Evolutionary conservation across 2,113 vertebrate species (phyloP).

Genomic region (Echinops telfairi): DNA sequence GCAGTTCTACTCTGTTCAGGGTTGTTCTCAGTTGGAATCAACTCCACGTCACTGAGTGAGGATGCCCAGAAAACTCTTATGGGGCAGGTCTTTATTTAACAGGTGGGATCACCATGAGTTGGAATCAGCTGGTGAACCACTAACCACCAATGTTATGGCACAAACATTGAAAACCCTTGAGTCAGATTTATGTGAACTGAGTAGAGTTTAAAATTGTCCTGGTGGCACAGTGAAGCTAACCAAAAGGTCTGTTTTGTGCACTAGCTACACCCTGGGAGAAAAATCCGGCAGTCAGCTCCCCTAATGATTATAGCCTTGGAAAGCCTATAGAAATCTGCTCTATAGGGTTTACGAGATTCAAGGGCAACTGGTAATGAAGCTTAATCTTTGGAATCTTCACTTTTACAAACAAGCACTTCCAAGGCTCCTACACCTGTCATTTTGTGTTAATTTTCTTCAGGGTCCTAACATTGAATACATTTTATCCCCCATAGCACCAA

Average conservation of each 20-base stretch:
- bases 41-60: too few relatives aligned
- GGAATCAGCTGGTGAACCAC: too few relatives aligned
- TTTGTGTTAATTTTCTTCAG: constrained; percentile 19
- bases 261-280: neutral
- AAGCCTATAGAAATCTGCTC: neutral
- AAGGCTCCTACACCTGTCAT: constrained; percentile 11
- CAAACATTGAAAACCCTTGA: constrained; percentile 23
- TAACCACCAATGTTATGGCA: neutral
- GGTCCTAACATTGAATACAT: neutral
- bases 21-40: too few relatives aligned
- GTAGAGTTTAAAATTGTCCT: neutral
- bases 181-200: constrained; percentile 7
- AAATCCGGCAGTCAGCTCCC: neutral
- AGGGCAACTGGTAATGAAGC: constrained; percentile 1
- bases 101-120: neutral
- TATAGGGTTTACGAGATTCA: neutral
- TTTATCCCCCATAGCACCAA: neutral
- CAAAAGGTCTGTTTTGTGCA: neutral
- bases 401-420: neutral
- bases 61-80: too few relatives aligned
- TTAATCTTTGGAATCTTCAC: neutral
- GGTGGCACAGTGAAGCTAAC: neutral
- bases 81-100: neutral
- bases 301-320: neutral
- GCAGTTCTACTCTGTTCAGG: too few relatives aligned